These are phyloP conservation scores for Macrosiphum euphorbiae DNA, from an alignment of 2,888 invertebrate species.

Conservation along the genomic window DNA sequence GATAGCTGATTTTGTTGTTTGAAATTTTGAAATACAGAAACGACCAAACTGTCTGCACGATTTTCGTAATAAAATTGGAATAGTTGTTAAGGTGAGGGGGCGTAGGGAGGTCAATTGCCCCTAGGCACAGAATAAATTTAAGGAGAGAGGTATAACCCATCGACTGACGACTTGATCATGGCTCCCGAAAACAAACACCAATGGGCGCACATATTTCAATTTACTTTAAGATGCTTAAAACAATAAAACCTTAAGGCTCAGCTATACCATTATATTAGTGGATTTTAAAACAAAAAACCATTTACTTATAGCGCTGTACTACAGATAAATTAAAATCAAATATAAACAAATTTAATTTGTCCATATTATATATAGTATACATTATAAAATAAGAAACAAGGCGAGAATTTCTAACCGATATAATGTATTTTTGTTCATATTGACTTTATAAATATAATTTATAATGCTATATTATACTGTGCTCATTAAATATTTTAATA, in stretches of 20 bases:
- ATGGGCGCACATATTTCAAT: neutral
- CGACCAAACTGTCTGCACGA: neutral
- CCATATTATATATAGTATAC: neutral
- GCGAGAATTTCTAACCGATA: neutral
- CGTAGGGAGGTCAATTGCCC: neutral
- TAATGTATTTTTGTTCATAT: neutral
- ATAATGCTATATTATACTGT: neutral
- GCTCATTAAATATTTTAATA: neutral
- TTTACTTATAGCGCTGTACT: neutral
- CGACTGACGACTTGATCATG: neutral
- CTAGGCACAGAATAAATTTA: neutral
- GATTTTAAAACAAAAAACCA: neutral
- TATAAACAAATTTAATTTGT: neutral
- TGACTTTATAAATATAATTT: neutral
- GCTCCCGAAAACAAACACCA: neutral
- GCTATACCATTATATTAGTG: neutral
- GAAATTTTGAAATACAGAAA: constrained; percentile 3
- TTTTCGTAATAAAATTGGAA: neutral
- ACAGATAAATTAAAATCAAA: neutral
- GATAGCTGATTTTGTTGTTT: neutral
- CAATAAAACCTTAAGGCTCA: neutral
- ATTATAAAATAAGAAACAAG: neutral
- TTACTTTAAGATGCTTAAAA: neutral
- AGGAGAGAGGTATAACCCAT: neutral
- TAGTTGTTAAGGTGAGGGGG: neutral